Conservation (phyloP, 1,140 invertebrate genomes). For the Pseudomyrmex dendroicus region DNA sequence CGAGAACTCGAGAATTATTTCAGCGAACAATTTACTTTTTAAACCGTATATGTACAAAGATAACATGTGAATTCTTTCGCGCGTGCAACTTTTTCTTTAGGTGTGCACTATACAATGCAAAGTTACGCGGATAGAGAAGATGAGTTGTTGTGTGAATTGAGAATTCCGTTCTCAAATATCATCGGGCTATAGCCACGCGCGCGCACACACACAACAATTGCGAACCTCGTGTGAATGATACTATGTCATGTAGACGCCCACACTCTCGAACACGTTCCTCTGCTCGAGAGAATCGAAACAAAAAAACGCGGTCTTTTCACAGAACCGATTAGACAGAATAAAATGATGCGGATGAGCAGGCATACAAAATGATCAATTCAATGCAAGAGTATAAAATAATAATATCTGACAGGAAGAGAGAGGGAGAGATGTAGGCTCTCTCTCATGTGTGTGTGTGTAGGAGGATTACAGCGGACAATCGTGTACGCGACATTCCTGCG, state of each 20-base stretch:
- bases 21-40: too few relatives aligned
- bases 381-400: neutral
- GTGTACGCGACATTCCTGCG: constrained; percentile 24
- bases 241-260: constrained; percentile 46
- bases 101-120: too few relatives aligned
- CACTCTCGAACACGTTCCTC: constrained; percentile 64
- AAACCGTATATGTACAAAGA: neutral
- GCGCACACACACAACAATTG: neutral
- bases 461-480: neutral
- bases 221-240: neutral
- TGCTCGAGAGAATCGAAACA: constrained; percentile 27
- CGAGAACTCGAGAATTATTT: too few relatives aligned
- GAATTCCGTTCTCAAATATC: neutral
- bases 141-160: neutral
- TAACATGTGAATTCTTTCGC: neutral
- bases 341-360: neutral
- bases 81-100: neutral
- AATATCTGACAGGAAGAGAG: neutral
- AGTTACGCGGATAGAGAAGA: neutral
- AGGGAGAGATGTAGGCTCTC: neutral
- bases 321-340: neutral
- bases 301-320: neutral
- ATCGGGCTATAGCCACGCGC: neutral
- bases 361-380: neutral
- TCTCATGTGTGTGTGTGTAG: neutral